Conservation (phyloP, 2,113 vertebrate species). For the Patagioenas fasciata region DNA sequence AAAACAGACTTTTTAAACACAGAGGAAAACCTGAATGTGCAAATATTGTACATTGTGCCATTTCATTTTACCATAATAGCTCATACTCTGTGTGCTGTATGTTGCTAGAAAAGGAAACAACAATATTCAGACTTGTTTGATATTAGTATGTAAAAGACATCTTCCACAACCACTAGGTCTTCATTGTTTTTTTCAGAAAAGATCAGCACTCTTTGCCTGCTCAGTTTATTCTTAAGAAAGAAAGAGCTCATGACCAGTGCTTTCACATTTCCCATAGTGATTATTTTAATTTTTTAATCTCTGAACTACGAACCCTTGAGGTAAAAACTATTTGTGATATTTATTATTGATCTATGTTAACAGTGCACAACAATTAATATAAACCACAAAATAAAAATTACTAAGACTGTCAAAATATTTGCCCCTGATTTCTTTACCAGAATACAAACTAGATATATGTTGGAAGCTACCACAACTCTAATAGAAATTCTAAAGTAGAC, state of each 20-base stretch:
- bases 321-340: neutral
- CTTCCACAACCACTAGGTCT: neutral
- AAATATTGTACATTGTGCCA: neutral
- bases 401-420: neutral
- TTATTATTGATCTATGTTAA: neutral
- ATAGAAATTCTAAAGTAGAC: neutral
- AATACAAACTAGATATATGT: neutral
- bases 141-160: neutral
- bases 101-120: neutral
- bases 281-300: neutral
- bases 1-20: neutral
- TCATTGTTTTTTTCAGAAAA: neutral
- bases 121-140: neutral
- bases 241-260: neutral
- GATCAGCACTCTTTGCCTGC: neutral
- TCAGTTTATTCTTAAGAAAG: neutral
- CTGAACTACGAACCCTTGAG: neutral
- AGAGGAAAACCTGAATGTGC: neutral
- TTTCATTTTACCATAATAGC: neutral
- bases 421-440: neutral
- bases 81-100: neutral
- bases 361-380: neutral
- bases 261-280: neutral
- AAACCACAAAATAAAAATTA: neutral
- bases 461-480: neutral